Evolutionary conservation across 2,797 vertebrate species (phyloP), one percentile per base, ranked within the genome.

Genomic region (Parotocinclus haroldoi): DNA sequence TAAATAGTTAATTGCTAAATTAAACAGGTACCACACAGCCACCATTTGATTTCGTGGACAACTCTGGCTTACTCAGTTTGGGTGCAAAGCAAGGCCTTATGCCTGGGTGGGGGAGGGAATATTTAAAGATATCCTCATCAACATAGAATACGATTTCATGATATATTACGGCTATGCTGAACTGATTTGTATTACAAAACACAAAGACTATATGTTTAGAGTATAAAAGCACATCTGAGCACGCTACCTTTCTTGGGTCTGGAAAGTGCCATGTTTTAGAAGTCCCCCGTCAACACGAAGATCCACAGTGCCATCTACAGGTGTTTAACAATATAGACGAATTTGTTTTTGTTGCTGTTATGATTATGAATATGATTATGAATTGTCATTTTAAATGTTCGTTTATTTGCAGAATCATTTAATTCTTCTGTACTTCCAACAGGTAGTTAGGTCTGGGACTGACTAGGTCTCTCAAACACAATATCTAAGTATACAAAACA

Each of bases 291-390:
- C 6, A 39, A 11, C 12, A 8, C 51, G n/a, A 60, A 18, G 51
- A 69, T 37, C 49, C 62, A 63, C 73, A 67, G 58, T 59, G 36
- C 49, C 56, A 53, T 63, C 71, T 54, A 54, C 44, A 64, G 61
- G 37, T n/a, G n/a, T n/a, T n/a, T n/a, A n/a, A n/a, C n/a, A n/a
- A n/a, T n/a, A n/a, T n/a, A n/a, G n/a, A n/a, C n/a, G n/a, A n/a
- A n/a, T n/a, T n/a, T n/a, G n/a, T n/a, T n/a, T n/a, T n/a, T n/a
- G n/a, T n/a, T n/a, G n/a, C n/a, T n/a, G n/a, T n/a, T n/a, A n/a
- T n/a, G n/a, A n/a, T n/a, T n/a, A n/a, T n/a, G n/a, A n/a, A n/a
- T n/a, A n/a, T n/a, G n/a, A n/a, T n/a, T n/a, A n/a, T n/a, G n/a
- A n/a, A n/a, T n/a, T n/a, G n/a, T n/a, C n/a, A n/a, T n/a, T n/a